Evolutionary conservation across 2,113 vertebrate species (phyloP), one percentile per base, ranked within the genome.

Genomic region (Cynoglossus semilaevis): DNA sequence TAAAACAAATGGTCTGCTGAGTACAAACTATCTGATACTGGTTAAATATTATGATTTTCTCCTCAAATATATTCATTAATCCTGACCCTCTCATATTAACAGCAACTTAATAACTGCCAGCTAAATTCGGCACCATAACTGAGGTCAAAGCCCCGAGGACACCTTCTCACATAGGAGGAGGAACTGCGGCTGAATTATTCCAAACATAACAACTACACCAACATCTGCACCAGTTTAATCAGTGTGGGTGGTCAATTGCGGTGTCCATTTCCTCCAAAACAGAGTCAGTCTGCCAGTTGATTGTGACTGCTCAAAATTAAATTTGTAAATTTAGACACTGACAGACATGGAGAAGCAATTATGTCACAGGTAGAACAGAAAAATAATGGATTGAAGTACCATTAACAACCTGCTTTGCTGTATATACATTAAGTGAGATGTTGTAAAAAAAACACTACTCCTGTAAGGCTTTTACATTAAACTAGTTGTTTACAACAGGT

Each of bases 211-310:
- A 36, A n/a, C n/a, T n/a, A n/a, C n/a, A 54, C 44, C 42, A 22
- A 55, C 67, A 64, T 68, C 71, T 71, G 54, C 13, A 35, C 11
- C 10, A 4, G 49, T 59, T 61, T 70, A 54, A 51, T 63, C 58
- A 34, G 40, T 16, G 58, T 74, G 49, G 66, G 70, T 70, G 70
- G 48, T 69, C 48, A 57, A 11, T 16, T 0, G 1, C 12, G 13
- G 36, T 8, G 55, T 38, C 37, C 10, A 13, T 37, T 38, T 50
- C 3, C 51, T 12, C 51, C 50, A 2, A 19, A 18, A 49, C 18
- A 22, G 22, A 35, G 19, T 1, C 29, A 18, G 16, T 14, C 9
- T 38, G 8, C 13, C 15, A 9, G 60, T 29, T 37, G 51, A 4
- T 29, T 49, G 12, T 48, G 35, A 44, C 51, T 54, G 11, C 14